These are phyloP conservation scores for Cerceris ruficornis DNA, from an alignment of 2,888 invertebrate genomes.

Conservation along the genomic window DNA sequence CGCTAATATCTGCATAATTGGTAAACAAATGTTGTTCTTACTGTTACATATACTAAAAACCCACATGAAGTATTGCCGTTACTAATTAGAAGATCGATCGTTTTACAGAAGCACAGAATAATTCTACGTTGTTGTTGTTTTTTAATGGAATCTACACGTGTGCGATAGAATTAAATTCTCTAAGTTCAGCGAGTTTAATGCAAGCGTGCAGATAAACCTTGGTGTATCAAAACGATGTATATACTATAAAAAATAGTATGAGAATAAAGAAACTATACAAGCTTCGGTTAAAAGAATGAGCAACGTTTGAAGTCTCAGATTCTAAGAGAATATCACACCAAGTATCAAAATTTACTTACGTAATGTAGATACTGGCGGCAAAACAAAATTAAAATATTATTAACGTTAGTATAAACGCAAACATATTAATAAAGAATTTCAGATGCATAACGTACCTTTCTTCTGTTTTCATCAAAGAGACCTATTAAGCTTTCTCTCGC, in stretches of 20 bases:
- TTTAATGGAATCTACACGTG: slow-evolving; percentile 23
- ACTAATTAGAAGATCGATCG: slow-evolving; percentile 13
- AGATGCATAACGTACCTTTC: slow-evolving; percentile 85
- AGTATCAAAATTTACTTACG: slow-evolving; percentile 82
- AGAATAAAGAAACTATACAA: slow-evolving; percentile 67
- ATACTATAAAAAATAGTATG: slow-evolving; percentile 36
- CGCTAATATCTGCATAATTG: neutral
- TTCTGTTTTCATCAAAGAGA: slow-evolving; percentile 95
- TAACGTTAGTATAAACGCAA: slow-evolving; percentile 84
- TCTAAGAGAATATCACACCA: slow-evolving; percentile 70
- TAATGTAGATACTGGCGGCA: slow-evolving; percentile 84
- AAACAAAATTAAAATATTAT: slow-evolving; percentile 78
- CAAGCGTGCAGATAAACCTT: neutral
- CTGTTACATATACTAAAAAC: neutral
- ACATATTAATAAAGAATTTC: slow-evolving; percentile 26
- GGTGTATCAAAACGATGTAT: slow-evolving; percentile 18
- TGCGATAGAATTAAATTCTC: neutral
- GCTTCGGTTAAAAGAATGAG: slow-evolving; percentile 65
- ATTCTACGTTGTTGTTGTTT: neutral
- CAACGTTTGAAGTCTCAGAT: slow-evolving; percentile 59
- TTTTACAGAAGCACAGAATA: slow-evolving; percentile 38
- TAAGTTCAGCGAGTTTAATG: neutral
- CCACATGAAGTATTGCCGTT: slow-evolving; percentile 3
- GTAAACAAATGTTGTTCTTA: neutral
- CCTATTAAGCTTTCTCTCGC: slow-evolving; percentile 94